Evolutionary conservation across 2,888 invertebrate species (phyloP), one percentile per base, ranked within the genome.

Genomic region (Carterocephalus palaemon): DNA sequence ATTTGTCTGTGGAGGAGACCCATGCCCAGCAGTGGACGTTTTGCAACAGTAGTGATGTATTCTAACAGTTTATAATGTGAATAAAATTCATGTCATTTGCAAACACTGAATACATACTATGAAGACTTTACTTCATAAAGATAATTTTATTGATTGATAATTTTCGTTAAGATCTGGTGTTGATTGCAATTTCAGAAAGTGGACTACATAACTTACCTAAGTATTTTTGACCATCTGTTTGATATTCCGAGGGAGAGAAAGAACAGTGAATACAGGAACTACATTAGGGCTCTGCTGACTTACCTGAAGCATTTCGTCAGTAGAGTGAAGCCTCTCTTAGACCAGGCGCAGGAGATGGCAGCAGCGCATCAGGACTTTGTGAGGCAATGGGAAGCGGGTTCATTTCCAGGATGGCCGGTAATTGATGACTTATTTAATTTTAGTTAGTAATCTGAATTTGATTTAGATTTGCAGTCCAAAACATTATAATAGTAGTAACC

Each of bases 161-260:
- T n/a, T n/a, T n/a, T 34, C 6, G 19, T 19, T 4, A 19, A 19
- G 19, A 3, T 17, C 13, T 28, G n/a, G 4, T 15, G n/a, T 10
- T 19, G 8, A 34, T 8, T 41, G 22, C 13, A 7, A 36, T 80
- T 79, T 19, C 70, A 90, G 89, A 94, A 95, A 89, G 91, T 97
- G 19, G 99, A 99, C 80, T 99, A 99, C 76, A 95, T 99, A 36
- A 93, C 94, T 0, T 99, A 98, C 74, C 80, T 99, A 49, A 93
- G 94, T 52, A 92, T 93, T 47, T 98, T 99, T 71, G 99, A 99
- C 75, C 96, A 96, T 68, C 88, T 99, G 8, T 98, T 95, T 75
- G 99, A 99, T 63, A 95, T 99, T 64, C 93, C 98, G 0, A 95
- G 93, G 82, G 96, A 96, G 61, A 89, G 95, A 47, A 96, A 95